Conservation (phyloP, 2,797 vertebrate genomes). For the Girardinus metallicus region DNA sequence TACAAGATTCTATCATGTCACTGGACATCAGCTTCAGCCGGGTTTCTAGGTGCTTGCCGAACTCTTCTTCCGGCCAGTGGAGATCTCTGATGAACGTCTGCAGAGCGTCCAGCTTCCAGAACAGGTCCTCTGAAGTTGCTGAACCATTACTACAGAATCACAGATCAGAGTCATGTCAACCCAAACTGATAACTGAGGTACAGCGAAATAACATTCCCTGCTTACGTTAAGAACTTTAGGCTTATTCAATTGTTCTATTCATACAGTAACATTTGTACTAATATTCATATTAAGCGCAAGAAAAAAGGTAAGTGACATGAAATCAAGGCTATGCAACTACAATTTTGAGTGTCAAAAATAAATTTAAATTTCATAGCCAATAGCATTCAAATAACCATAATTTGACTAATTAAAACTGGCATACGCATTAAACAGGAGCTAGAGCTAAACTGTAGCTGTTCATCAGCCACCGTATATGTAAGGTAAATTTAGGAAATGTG, state of each 20-base stretch:
- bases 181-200: background rate
- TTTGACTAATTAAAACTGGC: background rate
- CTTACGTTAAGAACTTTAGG: background rate
- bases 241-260: background rate
- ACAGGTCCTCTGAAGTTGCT: slow-evolving; percentile 96
- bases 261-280: background rate
- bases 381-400: background rate
- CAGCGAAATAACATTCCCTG: background rate
- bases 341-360: background rate
- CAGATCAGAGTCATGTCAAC: background rate
- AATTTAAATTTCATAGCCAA: background rate
- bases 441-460: background rate
- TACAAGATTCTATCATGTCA: slow-evolving; percentile 98
- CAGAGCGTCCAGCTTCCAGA: slow-evolving; percentile 98
- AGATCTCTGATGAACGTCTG: slow-evolving; percentile 99
- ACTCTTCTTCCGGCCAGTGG: slow-evolving; percentile 99
- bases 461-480: background rate
- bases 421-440: background rate
- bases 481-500: background rate
- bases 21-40: slow-evolving; percentile 98
- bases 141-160: slow-evolving; percentile 90
- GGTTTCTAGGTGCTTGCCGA: slow-evolving; percentile 96
- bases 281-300: background rate
- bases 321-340: background rate
- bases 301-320: background rate